Percentiles rank a stretch among this genome's conserved stretches.
These are phyloP conservation scores for Vespertilio murinus DNA, from an alignment of 2,797 vertebrate species.

Conservation along the genomic window DNA sequence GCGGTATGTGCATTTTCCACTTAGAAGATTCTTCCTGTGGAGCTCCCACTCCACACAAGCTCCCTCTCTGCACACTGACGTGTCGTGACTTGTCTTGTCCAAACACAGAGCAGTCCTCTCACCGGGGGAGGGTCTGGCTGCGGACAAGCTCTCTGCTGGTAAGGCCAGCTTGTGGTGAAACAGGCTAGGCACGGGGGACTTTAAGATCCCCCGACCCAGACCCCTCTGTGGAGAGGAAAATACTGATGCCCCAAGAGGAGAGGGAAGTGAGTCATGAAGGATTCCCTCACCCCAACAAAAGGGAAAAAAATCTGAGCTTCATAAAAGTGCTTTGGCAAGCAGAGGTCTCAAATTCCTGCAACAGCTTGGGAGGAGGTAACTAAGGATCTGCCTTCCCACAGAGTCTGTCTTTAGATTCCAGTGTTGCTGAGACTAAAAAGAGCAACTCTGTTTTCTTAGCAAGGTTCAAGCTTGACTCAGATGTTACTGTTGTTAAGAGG, in stretches of 20 bases:
- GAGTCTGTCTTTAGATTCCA: conserved; percentile 70
- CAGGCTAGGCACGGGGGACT: background rate
- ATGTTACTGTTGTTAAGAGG: conserved; percentile 14
- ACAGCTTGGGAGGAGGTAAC: conserved; percentile 73
- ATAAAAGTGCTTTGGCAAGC: conserved; percentile 57
- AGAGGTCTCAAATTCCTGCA: conserved; percentile 67
- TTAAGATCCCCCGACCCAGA: background rate
- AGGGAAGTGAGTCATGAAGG: background rate
- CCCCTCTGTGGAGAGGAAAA: background rate
- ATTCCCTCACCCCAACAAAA: background rate
- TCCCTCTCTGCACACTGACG: conserved; percentile 13
- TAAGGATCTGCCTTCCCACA: conserved; percentile 66
- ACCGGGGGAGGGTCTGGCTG: background rate
- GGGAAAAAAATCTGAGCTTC: background rate
- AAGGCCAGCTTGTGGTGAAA: background rate
- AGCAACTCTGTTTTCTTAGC: conserved; percentile 70
- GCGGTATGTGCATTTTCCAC: background rate
- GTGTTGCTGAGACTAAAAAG: conserved; percentile 68
- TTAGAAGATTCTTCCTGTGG: background rate
- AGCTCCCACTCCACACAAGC: background rate
- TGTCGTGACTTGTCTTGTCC: background rate
- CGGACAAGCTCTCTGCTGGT: background rate
- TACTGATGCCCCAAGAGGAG: background rate
- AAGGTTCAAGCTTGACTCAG: conserved; percentile 66
- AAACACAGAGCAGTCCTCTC: conserved; percentile 32